Percentiles rank a stretch among this genome's conserved stretches.
These are phyloP conservation scores for Acipenser ruthenus DNA, from an alignment of 2,797 vertebrate genomes.

Conservation along the genomic window DNA sequence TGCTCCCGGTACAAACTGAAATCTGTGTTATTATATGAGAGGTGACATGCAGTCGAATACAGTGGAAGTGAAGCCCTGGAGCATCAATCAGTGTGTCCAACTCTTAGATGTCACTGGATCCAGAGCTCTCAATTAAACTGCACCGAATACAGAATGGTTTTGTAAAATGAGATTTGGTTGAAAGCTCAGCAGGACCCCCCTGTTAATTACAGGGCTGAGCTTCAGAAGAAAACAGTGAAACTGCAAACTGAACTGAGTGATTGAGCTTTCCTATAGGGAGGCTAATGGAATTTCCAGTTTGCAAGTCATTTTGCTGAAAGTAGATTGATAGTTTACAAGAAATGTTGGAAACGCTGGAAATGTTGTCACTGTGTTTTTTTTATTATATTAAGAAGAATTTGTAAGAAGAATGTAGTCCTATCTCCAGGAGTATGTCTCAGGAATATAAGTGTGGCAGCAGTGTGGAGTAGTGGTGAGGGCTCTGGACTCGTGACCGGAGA, in stretches of 20 bases:
- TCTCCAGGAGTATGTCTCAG: too few relatives aligned
- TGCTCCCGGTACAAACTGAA: conserved; percentile 33
- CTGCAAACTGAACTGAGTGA: neutral
- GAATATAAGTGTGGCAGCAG: too few relatives aligned
- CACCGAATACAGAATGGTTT: neutral
- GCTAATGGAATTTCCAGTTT: conserved; percentile 7
- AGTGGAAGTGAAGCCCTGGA: neutral
- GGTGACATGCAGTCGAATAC: conserved; percentile 25
- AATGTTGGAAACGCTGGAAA: neutral
- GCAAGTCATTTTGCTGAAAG: conserved; percentile 3
- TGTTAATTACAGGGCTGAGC: conserved; percentile 10
- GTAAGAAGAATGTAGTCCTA: too few relatives aligned
- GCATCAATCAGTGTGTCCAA: neutral
- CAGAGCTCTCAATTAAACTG: conserved; percentile 3
- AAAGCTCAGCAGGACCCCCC: conserved; percentile 1
- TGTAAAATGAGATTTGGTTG: conserved; percentile 1
- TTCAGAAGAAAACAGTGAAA: conserved; percentile 4
- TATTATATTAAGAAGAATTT: too few relatives aligned
- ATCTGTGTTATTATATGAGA: conserved; percentile 55
- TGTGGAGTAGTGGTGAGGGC: too few relatives aligned
- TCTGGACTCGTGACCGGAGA: too few relatives aligned
- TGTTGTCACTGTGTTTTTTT: neutral
- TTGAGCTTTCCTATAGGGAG: conserved; percentile 7
- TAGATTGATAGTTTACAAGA: neutral
- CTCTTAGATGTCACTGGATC: neutral